These are phyloP conservation scores for Nemurella pictetii DNA, from an alignment of 2,888 invertebrate species.

Conservation along the genomic window DNA sequence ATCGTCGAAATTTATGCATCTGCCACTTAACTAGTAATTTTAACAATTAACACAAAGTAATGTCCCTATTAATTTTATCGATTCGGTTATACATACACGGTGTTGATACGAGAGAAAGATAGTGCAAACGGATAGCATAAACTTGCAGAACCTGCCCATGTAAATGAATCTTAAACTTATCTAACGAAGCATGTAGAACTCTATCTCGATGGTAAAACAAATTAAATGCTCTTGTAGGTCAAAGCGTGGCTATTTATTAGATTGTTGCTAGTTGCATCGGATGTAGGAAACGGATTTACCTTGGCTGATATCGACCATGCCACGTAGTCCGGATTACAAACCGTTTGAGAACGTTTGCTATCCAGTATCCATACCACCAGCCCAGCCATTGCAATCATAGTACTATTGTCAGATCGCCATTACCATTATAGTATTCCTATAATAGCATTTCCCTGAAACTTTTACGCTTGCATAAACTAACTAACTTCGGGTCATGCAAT, in stretches of 20 bases:
- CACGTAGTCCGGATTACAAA: background rate
- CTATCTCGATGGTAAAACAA: conserved; percentile 8
- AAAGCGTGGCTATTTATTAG: conserved; percentile 7
- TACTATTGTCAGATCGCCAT: no score
- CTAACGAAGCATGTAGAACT: background rate
- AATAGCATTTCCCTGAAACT: no score
- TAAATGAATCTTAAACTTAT: conserved; percentile 14
- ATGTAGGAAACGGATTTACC: background rate
- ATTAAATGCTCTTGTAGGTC: conserved; percentile 19
- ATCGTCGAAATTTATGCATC: background rate
- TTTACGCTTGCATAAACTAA: no score
- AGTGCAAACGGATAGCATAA: background rate
- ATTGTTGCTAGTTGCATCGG: background rate
- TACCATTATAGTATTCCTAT: no score
- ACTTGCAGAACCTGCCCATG: background rate
- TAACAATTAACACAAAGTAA: background rate
- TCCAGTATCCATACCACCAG: no score
- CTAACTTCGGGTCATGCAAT: no score
- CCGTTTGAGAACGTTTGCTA: no score
- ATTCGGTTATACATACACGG: background rate
- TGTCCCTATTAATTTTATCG: background rate
- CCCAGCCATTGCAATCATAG: no score
- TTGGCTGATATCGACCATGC: background rate
- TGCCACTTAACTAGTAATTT: background rate
- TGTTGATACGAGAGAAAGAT: background rate